These are phyloP conservation scores for Sorex maritimensis DNA, from an alignment of 2,797 vertebrate genomes.

Conservation along the genomic window DNA sequence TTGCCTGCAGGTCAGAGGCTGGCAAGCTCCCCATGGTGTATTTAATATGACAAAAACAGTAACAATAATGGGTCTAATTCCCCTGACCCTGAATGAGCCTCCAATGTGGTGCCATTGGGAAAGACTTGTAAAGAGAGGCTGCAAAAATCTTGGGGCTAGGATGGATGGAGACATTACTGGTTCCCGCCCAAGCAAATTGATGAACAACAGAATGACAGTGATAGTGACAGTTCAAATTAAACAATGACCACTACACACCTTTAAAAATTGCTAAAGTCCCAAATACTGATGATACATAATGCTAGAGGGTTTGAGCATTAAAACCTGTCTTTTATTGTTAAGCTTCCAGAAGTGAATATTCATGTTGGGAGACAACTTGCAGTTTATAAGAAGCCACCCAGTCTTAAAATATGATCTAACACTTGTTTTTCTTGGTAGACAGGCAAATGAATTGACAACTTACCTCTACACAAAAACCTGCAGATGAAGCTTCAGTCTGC, in stretches of 20 bases:
- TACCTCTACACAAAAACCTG: not conserved
- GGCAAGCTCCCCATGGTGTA: too few species aligned
- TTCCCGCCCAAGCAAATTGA: too few species aligned
- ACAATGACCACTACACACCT: not conserved
- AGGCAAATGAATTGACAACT: not conserved
- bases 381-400: not conserved
- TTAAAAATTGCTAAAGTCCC: slow-evolving; percentile 33
- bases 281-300: not conserved
- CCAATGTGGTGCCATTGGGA: too few species aligned
- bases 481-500: not conserved
- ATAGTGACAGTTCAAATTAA: not conserved
- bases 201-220: too few species aligned
- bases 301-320: not conserved
- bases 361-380: not conserved
- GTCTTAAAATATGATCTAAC: not conserved
- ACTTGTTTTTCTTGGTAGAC: not conserved
- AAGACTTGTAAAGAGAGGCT: too few species aligned
- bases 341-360: not conserved
- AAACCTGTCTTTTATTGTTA: not conserved
- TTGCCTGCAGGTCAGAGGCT: too few species aligned
- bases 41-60: too few species aligned
- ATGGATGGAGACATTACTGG: too few species aligned
- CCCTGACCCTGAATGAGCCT: too few species aligned
- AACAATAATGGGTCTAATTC: too few species aligned
- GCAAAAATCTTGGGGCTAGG: too few species aligned